These are phyloP conservation scores for Leptopilina myrica DNA, from an alignment of 2,888 invertebrate genomes.

Conservation along the genomic window DNA sequence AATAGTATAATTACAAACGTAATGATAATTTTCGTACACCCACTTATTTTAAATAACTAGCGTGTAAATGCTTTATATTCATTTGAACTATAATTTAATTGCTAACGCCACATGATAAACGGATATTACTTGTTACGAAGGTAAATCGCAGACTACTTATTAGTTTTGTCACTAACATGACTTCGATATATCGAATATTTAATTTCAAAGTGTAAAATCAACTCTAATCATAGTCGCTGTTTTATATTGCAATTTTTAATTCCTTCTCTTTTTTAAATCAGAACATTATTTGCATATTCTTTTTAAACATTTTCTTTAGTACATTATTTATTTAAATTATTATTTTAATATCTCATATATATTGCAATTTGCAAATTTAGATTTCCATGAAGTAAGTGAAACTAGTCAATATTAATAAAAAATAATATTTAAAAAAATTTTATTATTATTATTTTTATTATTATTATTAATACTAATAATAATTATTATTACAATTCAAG, in stretches of 20 bases:
- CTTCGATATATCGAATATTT: conserved; percentile 23
- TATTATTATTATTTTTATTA: no score
- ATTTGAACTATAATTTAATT: conserved; percentile 22
- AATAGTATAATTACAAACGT: neutral
- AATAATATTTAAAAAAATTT: no score
- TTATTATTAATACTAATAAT: no score
- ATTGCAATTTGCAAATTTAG: no score
- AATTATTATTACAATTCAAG: no score
- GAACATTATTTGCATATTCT: neutral
- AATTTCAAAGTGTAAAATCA: neutral
- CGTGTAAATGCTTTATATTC: neutral
- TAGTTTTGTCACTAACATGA: neutral
- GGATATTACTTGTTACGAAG: conserved; percentile 27
- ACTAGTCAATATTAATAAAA: no score
- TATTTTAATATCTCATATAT: no score
- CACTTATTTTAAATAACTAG: neutral
- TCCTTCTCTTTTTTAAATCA: neutral
- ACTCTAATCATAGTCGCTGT: neutral
- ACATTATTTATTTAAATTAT: no score
- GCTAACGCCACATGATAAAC: conserved; percentile 24
- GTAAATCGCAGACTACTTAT: conserved; percentile 30
- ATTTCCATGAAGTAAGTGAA: no score
- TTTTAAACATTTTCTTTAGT: neutral
- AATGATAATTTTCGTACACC: neutral
- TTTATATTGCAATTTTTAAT: neutral